Conservation (phyloP, 1,140 invertebrate genomes). For the Saccostrea cuccullata region DNA sequence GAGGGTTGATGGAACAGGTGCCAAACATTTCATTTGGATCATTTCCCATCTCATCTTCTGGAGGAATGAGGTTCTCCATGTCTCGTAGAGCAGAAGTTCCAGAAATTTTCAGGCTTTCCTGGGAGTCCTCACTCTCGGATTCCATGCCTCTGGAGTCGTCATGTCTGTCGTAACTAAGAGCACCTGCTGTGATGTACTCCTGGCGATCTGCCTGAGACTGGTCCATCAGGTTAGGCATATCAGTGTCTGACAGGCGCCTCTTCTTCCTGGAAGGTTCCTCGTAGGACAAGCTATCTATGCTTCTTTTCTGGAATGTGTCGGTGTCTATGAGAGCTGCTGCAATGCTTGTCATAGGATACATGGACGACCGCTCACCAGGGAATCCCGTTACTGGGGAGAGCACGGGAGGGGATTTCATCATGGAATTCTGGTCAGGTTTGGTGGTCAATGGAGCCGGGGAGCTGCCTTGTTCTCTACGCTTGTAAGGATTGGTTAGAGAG, state of each 20-base stretch:
- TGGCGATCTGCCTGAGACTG: slow-evolving; percentile 46
- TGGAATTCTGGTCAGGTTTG: not conserved
- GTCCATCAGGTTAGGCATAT: slow-evolving; percentile 48
- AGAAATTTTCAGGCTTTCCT: not conserved
- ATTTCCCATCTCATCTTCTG: slow-evolving; percentile 41
- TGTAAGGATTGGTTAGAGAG: slow-evolving; percentile 77
- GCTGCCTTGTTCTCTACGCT: slow-evolving; percentile 68
- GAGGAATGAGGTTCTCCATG: slow-evolving; percentile 55
- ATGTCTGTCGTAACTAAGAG: slow-evolving; percentile 41
- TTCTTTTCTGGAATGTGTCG: slow-evolving; percentile 44
- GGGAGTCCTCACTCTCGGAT: slow-evolving; percentile 23
- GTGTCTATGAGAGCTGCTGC: slow-evolving; percentile 63
- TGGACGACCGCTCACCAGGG: slow-evolving; percentile 25
- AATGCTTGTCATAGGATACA: slow-evolving; percentile 58
- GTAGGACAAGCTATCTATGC: slow-evolving; percentile 43
- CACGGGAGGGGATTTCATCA: slow-evolving; percentile 6
- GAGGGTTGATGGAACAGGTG: slow-evolving; percentile 45
- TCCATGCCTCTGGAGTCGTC: slow-evolving; percentile 13
- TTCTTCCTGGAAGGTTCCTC: slow-evolving; percentile 58
- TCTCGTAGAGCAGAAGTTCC: slow-evolving; percentile 48
- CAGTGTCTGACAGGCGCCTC: slow-evolving; percentile 67
- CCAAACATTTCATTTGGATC: slow-evolving; percentile 28
- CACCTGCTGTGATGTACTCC: slow-evolving; percentile 50
- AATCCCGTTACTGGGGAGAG: not conserved
- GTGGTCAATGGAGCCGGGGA: slow-evolving; percentile 14